Evolutionary conservation across 1,140 invertebrate species (phyloP), one percentile per base, ranked within the genome.

Genomic region (Drosophila subpulchrella): DNA sequence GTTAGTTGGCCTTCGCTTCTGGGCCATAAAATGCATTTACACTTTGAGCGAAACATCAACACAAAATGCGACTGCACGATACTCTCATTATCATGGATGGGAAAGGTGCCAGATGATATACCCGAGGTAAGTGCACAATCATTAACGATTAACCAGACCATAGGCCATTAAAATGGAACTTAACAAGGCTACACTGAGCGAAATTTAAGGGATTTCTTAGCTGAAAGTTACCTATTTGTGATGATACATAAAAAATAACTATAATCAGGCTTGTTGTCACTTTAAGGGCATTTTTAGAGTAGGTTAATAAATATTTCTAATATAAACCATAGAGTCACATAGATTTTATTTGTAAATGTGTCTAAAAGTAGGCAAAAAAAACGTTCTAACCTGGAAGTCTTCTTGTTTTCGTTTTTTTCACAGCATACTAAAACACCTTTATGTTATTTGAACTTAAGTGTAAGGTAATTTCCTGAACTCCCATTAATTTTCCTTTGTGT

Each of bases 51-150:
- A 81, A 97, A 97, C 91, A 95, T 95, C 78, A 98, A 97, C 92
- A 97, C 97, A 65, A 96, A 97, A 93, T 98, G 97, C 93, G 98
- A 99, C 93, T 98, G 97, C 93, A 97, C 97, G 80, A 98, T 99
- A 89, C 94, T 98, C 72, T 97, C 97, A 75, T 94, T 99, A 86
- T 98, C 98, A 84, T 99, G 98, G 98, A 99, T 99, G 98, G 98
- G 98, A 76, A 98, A 98, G 93, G 97, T 98, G 78, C 98, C 98
- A 61, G 98, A 99, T 92, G 97, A 98, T 90, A 94, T 98, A 79
- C 97, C 97, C 32, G 97, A 98, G 95, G 97, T 97, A 94, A 95
- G 94, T 93, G 30, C 51, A 58, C 30, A 46, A 4, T 24, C 41
- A 67, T 67, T 61, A 63, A 48, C 44, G 38, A 41, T 56, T 17